Evolutionary conservation across 2,797 vertebrate genomes (phyloP).

Genomic region (Hyperoplus immaculatus): DNA sequence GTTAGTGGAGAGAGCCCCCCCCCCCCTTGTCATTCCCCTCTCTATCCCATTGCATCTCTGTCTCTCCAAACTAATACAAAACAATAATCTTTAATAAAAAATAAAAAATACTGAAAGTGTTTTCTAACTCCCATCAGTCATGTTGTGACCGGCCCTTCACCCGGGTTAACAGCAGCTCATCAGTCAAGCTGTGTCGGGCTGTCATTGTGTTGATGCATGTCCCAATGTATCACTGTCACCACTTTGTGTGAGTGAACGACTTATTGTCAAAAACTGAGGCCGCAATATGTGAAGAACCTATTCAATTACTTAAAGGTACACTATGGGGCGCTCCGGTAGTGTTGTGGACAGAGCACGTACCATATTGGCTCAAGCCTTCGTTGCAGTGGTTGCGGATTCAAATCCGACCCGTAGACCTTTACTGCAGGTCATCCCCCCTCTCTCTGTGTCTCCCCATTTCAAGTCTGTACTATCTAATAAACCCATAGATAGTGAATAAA

Average conservation of each 20-base stretch:
- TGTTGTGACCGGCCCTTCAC: not conserved
- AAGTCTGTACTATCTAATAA: no score
- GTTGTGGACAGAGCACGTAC: not conserved
- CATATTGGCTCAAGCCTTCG: constrained; percentile 3
- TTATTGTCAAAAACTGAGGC: constrained; percentile 23
- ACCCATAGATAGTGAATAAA: no score
- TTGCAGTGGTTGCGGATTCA: no score
- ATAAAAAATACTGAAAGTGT: not conserved
- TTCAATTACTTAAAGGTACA: constrained; percentile 29
- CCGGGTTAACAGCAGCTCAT: constrained; percentile 32
- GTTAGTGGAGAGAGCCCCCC: no score
- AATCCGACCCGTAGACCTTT: no score
- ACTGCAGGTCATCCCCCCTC: no score
- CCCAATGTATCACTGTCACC: constrained; percentile 47
- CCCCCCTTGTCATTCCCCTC: no score
- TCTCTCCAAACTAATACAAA: not conserved
- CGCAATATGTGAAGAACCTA: constrained; percentile 16
- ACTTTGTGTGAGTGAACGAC: constrained; percentile 12
- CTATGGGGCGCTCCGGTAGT: no score
- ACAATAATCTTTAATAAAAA: not conserved
- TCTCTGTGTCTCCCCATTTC: no score
- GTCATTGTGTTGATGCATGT: constrained; percentile 39
- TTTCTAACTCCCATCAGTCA: not conserved
- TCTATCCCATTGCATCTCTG: no score
- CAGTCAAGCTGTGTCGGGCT: constrained; percentile 52